Evolutionary conservation across 2,888 invertebrate species (phyloP).

Genomic region (Drosophila heteroneura): DNA sequence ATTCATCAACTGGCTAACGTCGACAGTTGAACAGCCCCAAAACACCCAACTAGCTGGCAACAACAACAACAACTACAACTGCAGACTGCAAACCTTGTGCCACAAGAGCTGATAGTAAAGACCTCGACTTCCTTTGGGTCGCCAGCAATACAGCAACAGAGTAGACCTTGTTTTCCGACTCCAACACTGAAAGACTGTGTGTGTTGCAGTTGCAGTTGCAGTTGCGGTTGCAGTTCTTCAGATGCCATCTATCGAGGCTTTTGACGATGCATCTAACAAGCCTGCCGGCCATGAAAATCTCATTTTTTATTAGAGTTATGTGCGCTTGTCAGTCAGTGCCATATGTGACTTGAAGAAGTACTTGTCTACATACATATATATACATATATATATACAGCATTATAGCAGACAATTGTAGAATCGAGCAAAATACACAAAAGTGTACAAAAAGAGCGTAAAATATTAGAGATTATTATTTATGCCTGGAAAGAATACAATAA

Average conservation of each 20-base stretch:
- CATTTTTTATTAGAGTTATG: conserved; percentile 48
- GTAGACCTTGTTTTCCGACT: conserved; percentile 53
- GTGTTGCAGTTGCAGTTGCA: conserved; percentile 24
- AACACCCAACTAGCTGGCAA: conserved; percentile 22
- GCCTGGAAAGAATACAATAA: not conserved
- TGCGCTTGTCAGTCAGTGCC: conserved; percentile 57
- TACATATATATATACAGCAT: not conserved
- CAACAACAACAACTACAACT: not conserved
- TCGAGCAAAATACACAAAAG: not conserved
- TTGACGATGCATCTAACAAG: conserved; percentile 50
- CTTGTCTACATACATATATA: not conserved
- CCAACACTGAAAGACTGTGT: not conserved
- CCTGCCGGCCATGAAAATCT: conserved; percentile 68
- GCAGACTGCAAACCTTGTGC: conserved; percentile 66
- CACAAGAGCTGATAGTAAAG: conserved; percentile 58
- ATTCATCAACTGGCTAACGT: conserved; percentile 79
- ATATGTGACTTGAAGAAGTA: conserved; percentile 19
- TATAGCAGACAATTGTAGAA: not conserved
- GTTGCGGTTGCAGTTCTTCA: conserved; percentile 15
- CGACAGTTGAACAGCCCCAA: conserved; percentile 27
- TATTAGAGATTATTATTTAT: not conserved
- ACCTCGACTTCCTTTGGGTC: conserved; percentile 82
- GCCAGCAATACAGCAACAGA: conserved; percentile 30
- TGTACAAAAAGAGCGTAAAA: not conserved
- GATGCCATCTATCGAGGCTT: conserved; percentile 48